Percentiles rank a stretch among this genome's conserved stretches.
These are phyloP conservation scores for Xylocampa areola DNA, from an alignment of 2,888 invertebrate species.

Conservation along the genomic window DNA sequence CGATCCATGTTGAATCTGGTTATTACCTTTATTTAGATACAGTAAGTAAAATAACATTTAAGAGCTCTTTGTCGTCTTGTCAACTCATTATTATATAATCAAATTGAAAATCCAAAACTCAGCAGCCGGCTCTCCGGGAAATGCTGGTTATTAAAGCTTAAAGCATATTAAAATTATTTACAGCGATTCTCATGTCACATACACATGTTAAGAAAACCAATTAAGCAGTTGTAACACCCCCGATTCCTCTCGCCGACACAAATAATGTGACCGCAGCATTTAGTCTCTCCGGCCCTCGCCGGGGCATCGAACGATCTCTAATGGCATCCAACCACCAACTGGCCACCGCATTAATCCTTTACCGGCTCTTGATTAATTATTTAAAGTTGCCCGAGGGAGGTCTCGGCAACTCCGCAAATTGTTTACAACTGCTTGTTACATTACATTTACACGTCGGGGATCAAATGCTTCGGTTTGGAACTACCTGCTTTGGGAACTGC, in stretches of 20 bases:
- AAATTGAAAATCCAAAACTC: too few relatives aligned
- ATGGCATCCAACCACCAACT: conserved; percentile 88
- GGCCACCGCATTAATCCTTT: conserved; percentile 89
- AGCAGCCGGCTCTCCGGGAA: too few relatives aligned
- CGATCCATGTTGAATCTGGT: too few relatives aligned
- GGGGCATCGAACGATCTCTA: conserved; percentile 86
- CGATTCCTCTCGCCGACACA: conserved; percentile 68
- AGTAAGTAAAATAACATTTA: too few relatives aligned
- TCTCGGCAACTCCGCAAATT: conserved; percentile 76
- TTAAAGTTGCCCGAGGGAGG: conserved; percentile 82
- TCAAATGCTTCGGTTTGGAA: conserved; percentile 30
- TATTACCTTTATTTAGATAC: too few relatives aligned
- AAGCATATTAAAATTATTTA: conserved; percentile 41
- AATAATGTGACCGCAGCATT: conserved; percentile 85
- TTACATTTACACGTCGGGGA: conserved; percentile 54
- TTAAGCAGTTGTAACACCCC: conserved; percentile 65
- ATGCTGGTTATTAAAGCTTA: too few relatives aligned
- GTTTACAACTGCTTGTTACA: conserved; percentile 73
- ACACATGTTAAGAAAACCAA: conserved; percentile 62
- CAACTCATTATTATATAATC: too few relatives aligned
- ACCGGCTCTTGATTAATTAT: conserved; percentile 88
- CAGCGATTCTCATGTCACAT: conserved; percentile 43
- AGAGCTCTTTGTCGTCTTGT: too few relatives aligned
- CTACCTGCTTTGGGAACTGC: conserved; percentile 29
- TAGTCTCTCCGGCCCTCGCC: conserved; percentile 70